Percentiles rank a stretch among this genome's conserved stretches.
Conservation (phyloP, 2,888 invertebrate genomes). For the Chorisops tibialis region DNA sequence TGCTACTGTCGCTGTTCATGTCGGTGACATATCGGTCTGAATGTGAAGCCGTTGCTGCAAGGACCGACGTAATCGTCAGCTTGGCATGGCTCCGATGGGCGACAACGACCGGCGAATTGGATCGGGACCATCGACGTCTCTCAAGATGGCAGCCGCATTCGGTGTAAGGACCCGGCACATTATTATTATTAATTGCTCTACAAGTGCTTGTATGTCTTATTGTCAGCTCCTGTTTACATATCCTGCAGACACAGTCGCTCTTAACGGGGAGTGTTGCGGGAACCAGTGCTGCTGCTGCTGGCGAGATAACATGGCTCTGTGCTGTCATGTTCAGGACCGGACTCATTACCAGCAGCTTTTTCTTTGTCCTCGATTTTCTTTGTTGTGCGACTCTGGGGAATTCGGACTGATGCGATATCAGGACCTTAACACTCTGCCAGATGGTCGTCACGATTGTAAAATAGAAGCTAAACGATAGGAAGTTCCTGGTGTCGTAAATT, state of each 20-base stretch:
- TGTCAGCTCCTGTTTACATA: conserved; percentile 64
- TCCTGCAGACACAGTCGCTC: conserved; percentile 57
- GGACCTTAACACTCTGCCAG: conserved; percentile 40
- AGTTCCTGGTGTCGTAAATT: conserved; percentile 74
- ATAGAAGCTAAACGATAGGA: conserved; percentile 75
- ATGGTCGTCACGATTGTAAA: conserved; percentile 49
- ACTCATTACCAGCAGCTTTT: conserved; percentile 38
- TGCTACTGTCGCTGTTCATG: conserved; percentile 48
- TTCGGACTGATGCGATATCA: conserved; percentile 28
- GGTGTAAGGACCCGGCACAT: conserved; percentile 35
- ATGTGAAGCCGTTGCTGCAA: background rate
- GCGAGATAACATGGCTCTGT: background rate
- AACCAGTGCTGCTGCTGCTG: background rate
- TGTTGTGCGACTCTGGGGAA: conserved; percentile 33
- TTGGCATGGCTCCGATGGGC: background rate
- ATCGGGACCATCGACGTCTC: conserved; percentile 34
- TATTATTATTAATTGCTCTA: conserved; percentile 63
- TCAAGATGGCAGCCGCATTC: conserved; percentile 36
- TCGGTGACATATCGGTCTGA: background rate
- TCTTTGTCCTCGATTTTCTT: conserved; percentile 49
- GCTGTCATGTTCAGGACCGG: background rate
- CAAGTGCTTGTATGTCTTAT: conserved; percentile 69
- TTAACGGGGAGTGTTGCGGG: conserved; percentile 9
- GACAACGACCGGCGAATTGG: conserved; percentile 37
- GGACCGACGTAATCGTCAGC: background rate